A percentile compares a stretch with the other conserved stretches of the same genome.
Evolutionary conservation across 2,797 vertebrate species (phyloP).

Genomic region (Clarias pachynema): DNA sequence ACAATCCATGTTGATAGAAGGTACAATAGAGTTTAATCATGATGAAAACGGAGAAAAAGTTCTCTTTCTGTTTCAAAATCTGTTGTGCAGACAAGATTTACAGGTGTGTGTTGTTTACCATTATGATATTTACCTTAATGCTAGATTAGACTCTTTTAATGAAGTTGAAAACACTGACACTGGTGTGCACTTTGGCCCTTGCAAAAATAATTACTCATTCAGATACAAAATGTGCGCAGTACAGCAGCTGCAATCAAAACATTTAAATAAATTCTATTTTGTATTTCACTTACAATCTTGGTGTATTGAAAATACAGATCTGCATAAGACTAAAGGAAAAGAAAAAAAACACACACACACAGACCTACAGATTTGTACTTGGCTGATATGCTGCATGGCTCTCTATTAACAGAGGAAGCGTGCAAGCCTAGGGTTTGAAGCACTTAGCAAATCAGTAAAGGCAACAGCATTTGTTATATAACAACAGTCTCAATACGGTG

Average conservation of each 20-base stretch:
- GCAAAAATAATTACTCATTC: constrained; percentile 10
- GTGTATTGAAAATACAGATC: not conserved
- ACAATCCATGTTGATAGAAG: not conserved
- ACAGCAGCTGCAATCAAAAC: constrained; percentile 35
- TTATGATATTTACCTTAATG: constrained; percentile 19
- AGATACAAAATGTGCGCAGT: constrained; percentile 31
- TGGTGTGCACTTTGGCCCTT: constrained; percentile 43
- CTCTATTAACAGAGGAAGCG: constrained; percentile 13
- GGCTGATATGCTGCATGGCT: constrained; percentile 7
- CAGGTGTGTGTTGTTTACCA: not conserved
- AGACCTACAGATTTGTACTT: constrained; percentile 20
- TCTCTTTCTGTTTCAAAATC: not conserved
- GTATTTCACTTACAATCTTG: constrained; percentile 36
- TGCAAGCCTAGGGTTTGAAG: constrained; percentile 42
- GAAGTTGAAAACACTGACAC: constrained; percentile 37
- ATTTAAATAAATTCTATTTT: constrained; percentile 25
- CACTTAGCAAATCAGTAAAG: constrained; percentile 49
- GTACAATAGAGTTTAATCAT: constrained; percentile 4
- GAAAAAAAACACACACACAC: not conserved
- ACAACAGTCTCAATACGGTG: constrained; percentile 24
- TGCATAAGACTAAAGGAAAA: not conserved
- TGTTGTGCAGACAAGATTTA: not conserved
- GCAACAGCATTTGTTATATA: constrained; percentile 26
- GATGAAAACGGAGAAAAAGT: not conserved
- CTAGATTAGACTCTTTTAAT: constrained; percentile 18